phyloP scores from a whole-genome alignment of 2,888 invertebrate species.

The Nemotelus pantherinus region DNA sequence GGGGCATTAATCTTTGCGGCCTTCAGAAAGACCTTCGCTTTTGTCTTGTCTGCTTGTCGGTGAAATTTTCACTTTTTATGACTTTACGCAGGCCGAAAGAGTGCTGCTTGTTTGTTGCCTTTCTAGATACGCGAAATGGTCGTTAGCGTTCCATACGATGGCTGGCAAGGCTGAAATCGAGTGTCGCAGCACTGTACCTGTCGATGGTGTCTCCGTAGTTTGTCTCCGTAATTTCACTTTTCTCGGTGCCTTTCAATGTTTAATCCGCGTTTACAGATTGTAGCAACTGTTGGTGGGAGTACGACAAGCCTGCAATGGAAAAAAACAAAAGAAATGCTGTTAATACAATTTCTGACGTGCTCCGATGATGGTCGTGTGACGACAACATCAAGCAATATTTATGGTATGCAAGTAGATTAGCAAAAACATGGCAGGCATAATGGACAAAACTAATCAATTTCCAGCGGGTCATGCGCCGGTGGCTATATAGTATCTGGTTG shows the following conservation, averaged over 20 bases:
- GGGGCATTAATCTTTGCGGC: constrained; percentile 47
- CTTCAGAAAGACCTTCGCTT: constrained; percentile 44
- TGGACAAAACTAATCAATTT: constrained; percentile 3
- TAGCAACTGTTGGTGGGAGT: constrained; percentile 4
- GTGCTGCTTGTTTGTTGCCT: not conserved
- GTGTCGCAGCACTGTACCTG: constrained; percentile 4
- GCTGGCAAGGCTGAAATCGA: not conserved
- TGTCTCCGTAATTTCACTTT: constrained; percentile 41
- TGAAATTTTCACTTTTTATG: constrained; percentile 49
- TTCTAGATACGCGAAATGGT: constrained; percentile 16
- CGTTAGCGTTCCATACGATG: not conserved
- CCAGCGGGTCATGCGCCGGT: not conserved
- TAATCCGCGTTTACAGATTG: not conserved
- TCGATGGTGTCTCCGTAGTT: constrained; percentile 20
- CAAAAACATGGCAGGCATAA: constrained; percentile 1
- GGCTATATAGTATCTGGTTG: not conserved
- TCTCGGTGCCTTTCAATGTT: constrained; percentile 6
- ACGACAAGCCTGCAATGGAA: constrained; percentile 17
- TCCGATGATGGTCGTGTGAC: too few species aligned
- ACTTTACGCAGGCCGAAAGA: constrained; percentile 22
- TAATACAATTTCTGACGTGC: not conserved
- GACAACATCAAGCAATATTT: too few species aligned
- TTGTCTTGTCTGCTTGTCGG: constrained; percentile 30
- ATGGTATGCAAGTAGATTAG: not conserved
- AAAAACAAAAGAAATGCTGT: not conserved